Conservation (phyloP, 2,797 vertebrate species). For the Percopsis omiscomaycus region DNA sequence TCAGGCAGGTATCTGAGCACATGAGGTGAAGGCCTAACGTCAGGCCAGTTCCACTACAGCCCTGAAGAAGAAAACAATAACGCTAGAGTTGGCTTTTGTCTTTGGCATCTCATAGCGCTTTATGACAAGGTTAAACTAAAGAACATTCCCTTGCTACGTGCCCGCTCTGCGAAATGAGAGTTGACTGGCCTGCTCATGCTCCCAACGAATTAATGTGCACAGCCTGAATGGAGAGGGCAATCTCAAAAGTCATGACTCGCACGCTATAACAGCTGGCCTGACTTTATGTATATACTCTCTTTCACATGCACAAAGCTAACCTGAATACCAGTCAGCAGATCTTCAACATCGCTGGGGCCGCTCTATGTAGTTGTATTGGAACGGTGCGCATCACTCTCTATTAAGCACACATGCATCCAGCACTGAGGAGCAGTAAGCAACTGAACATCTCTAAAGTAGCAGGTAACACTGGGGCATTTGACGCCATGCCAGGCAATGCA, state of each 20-base stretch:
- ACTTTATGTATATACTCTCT: not conserved
- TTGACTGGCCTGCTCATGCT: slow-evolving; percentile 49
- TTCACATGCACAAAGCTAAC: not conserved
- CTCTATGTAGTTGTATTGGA: no score
- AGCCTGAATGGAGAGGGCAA: slow-evolving; percentile 42
- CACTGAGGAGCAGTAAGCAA: not conserved
- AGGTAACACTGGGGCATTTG: slow-evolving; percentile 1
- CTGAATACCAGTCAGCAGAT: slow-evolving; percentile 13
- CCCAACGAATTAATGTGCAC: slow-evolving; percentile 65
- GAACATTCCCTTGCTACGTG: slow-evolving; percentile 58
- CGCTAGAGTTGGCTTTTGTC: slow-evolving; percentile 50
- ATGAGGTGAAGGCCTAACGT: slow-evolving; percentile 43
- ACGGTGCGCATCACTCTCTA: no score
- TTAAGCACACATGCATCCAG: no score
- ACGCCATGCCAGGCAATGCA: not conserved
- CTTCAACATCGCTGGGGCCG: not conserved
- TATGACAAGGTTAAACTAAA: slow-evolving; percentile 75
- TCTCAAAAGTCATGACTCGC: slow-evolving; percentile 50
- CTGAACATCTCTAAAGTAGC: slow-evolving; percentile 15
- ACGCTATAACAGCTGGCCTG: not conserved
- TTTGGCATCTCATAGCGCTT: slow-evolving; percentile 58
- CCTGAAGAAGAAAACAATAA: slow-evolving; percentile 61
- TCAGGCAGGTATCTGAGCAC: slow-evolving; percentile 46
- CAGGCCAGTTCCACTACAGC: slow-evolving; percentile 45
- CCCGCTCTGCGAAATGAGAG: slow-evolving; percentile 63